These are phyloP conservation scores for Rhynchotus rufescens DNA, from an alignment of 2,797 vertebrate genomes.

Conservation along the genomic window DNA sequence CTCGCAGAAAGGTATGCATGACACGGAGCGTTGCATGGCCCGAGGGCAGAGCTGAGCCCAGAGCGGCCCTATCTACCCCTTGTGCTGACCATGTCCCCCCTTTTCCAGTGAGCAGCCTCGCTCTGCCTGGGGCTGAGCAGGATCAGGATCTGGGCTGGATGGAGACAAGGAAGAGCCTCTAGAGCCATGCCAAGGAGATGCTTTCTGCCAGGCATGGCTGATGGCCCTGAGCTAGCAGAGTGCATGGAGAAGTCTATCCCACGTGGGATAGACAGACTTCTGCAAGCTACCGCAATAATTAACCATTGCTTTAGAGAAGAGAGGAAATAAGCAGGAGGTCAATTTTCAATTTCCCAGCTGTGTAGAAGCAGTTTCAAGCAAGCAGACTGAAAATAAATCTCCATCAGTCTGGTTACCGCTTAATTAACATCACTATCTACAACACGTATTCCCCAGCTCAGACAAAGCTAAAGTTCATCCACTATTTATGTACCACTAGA, in stretches of 20 bases:
- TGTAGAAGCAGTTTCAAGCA: constrained; percentile 29
- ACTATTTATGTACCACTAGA: not conserved
- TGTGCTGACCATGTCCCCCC: not conserved
- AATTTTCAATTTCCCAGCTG: constrained; percentile 50
- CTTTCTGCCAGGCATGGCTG: not conserved
- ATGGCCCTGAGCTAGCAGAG: not conserved
- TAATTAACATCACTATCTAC: constrained; percentile 56
- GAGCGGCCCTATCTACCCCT: not conserved
- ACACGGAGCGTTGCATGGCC: too few species aligned
- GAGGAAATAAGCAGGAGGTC: constrained; percentile 46
- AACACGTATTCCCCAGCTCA: not conserved
- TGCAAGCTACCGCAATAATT: not conserved
- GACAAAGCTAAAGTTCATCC: not conserved
- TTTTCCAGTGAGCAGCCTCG: not conserved
- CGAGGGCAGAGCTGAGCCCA: not conserved
- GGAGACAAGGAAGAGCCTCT: not conserved
- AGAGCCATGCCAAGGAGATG: not conserved
- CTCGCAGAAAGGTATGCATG: not conserved
- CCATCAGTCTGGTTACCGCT: constrained; percentile 12
- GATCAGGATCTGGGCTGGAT: not conserved
- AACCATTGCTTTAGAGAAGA: constrained; percentile 16
- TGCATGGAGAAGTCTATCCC: not conserved
- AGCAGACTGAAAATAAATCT: constrained; percentile 52
- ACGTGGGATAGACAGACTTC: not conserved
- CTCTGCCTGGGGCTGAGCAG: not conserved